Percentiles rank a stretch among this genome's conserved stretches.
These are phyloP conservation scores for Lasioglossum pauxillum DNA, from an alignment of 2,888 invertebrate species.

Conservation along the genomic window DNA sequence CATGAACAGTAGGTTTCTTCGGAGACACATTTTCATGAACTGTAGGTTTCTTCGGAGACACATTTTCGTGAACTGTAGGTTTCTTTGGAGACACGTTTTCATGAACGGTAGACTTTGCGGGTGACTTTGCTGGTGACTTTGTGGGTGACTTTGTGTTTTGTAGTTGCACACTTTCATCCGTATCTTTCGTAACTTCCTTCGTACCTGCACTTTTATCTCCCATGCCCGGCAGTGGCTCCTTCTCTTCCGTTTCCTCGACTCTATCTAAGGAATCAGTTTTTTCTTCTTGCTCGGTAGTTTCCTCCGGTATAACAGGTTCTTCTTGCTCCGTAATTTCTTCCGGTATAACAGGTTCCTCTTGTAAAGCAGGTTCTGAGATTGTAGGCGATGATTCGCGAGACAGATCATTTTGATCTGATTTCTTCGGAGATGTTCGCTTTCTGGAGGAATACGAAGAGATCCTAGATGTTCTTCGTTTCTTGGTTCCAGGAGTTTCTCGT, in stretches of 20 bases:
- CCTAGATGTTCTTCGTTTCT: slow-evolving; percentile 66
- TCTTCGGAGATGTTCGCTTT: slow-evolving; percentile 61
- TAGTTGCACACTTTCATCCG: slow-evolving; percentile 21
- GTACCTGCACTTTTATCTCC: slow-evolving; percentile 31
- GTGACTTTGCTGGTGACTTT: slow-evolving; percentile 15
- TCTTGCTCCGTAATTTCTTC: slow-evolving; percentile 12
- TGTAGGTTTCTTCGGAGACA: not conserved
- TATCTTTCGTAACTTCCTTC: slow-evolving; percentile 16
- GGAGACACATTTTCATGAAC: not conserved
- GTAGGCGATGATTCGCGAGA: slow-evolving; percentile 52
- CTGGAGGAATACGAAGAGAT: slow-evolving; percentile 44
- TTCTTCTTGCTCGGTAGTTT: not conserved
- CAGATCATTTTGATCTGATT: slow-evolving; percentile 62
- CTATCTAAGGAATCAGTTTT: slow-evolving; percentile 22
- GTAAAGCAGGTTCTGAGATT: slow-evolving; percentile 49
- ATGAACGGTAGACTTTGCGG: not conserved
- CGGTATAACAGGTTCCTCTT: slow-evolving; percentile 12
- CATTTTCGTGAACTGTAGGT: slow-evolving; percentile 13
- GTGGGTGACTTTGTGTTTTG: slow-evolving; percentile 40
- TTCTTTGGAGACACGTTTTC: slow-evolving; percentile 19
- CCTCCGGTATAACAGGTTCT: slow-evolving; percentile 5
- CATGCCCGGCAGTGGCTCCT: slow-evolving; percentile 1
- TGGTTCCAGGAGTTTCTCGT: slow-evolving; percentile 61
- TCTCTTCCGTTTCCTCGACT: slow-evolving; percentile 30
- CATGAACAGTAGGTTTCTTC: not conserved